These are phyloP conservation scores for Drosophila fulvimacula DNA, from an alignment of 2,888 invertebrate genomes.

Conservation along the genomic window DNA sequence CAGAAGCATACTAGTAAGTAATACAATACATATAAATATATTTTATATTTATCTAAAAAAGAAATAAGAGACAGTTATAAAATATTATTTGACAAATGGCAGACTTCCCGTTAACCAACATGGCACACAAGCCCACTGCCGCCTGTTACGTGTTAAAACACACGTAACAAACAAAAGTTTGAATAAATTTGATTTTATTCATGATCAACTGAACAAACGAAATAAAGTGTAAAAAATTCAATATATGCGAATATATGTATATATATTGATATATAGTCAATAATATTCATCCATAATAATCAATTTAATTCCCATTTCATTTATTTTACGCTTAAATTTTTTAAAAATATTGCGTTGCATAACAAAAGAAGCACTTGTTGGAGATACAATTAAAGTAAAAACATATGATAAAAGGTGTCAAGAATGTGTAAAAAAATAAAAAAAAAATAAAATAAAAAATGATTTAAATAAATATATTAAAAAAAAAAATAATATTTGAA, in stretches of 20 bases:
- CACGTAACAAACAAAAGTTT: slow-evolving; percentile 7
- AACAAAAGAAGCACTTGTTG: neutral
- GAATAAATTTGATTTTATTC: slow-evolving; percentile 24
- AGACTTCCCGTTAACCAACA: slow-evolving; percentile 53
- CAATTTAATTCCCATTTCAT: neutral
- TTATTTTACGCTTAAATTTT: neutral
- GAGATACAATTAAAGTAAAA: neutral
- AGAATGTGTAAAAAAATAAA: too few species aligned
- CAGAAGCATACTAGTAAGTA: neutral
- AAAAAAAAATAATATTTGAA: neutral
- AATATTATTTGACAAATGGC: slow-evolving; percentile 65
- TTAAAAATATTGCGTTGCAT: neutral
- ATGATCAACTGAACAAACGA: slow-evolving; percentile 16
- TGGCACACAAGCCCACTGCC: neutral
- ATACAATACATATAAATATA: neutral
- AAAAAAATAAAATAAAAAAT: neutral
- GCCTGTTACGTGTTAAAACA: slow-evolving; percentile 18
- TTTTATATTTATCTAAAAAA: neutral
- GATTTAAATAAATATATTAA: neutral
- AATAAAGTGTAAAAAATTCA: neutral
- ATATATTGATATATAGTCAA: neutral
- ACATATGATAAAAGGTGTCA: neutral
- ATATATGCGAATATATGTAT: neutral
- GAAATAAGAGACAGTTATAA: slow-evolving; percentile 18
- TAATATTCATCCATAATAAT: neutral